Conservation (phyloP, 2,888 invertebrate genomes). For the Cheilosia impressa region DNA sequence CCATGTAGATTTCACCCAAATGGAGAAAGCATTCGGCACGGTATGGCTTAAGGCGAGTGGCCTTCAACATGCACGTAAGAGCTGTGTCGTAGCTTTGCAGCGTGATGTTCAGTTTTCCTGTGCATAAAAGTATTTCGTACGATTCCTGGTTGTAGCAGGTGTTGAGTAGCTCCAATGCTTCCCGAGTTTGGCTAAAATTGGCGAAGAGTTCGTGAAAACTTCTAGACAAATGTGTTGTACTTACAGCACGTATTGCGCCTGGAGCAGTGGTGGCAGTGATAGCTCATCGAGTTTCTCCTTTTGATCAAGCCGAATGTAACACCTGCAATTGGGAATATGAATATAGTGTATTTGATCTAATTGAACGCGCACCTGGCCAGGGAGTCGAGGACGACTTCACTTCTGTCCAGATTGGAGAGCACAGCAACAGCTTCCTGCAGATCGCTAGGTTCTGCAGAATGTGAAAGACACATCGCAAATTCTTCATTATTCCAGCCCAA, state of each 20-base stretch:
- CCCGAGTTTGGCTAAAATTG: slow-evolving; percentile 81
- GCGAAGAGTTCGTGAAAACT: background rate
- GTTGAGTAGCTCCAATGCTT: slow-evolving; percentile 85
- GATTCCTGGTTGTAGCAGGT: slow-evolving; percentile 74
- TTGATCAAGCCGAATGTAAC: slow-evolving; percentile 78
- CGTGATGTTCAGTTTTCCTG: slow-evolving; percentile 79
- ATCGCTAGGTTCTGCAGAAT: slow-evolving; percentile 76
- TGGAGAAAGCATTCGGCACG: slow-evolving; percentile 89
- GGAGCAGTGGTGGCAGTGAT: slow-evolving; percentile 75
- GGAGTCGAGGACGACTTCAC: slow-evolving; percentile 68
- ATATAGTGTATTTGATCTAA: too few relatives aligned
- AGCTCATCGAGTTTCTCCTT: slow-evolving; percentile 74
- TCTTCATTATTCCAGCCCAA: slow-evolving; percentile 73
- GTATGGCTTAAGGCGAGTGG: slow-evolving; percentile 89
- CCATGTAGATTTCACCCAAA: slow-evolving; percentile 90
- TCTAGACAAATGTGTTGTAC: slow-evolving; percentile 16
- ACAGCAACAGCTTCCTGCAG: slow-evolving; percentile 84
- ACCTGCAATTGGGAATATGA: slow-evolving; percentile 74
- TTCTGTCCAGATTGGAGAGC: slow-evolving; percentile 78
- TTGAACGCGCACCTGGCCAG: slow-evolving; percentile 78
- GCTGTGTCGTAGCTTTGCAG: slow-evolving; percentile 86
- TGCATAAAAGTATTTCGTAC: slow-evolving; percentile 78
- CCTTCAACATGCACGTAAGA: slow-evolving; percentile 87
- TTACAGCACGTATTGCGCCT: slow-evolving; percentile 79
- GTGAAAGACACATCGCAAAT: slow-evolving; percentile 79